Evolutionary conservation across 2,797 vertebrate genomes (phyloP).

Genomic region (Phataginus tetradactyla): DNA sequence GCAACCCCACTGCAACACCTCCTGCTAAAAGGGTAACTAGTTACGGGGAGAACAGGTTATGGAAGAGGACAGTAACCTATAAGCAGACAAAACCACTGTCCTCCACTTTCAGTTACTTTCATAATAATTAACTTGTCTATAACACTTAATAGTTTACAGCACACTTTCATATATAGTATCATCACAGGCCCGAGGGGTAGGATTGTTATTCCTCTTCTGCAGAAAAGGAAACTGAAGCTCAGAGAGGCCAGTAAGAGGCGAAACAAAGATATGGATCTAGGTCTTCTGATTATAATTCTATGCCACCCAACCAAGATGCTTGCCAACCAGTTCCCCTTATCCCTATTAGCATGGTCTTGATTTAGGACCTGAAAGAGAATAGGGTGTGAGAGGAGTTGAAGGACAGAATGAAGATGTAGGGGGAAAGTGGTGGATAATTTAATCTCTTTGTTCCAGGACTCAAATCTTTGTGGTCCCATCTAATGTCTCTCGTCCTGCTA

Average conservation of each 20-base stretch:
- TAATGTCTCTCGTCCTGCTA: background rate
- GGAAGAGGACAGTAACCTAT: slow-evolving; percentile 13
- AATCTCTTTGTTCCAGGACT: slow-evolving; percentile 31
- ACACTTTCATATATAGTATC: background rate
- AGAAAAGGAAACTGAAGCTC: slow-evolving; percentile 31
- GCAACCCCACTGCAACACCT: background rate
- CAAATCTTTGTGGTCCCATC: background rate
- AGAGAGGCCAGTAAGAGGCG: slow-evolving; percentile 27
- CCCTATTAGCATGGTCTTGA: background rate
- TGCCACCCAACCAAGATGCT: background rate
- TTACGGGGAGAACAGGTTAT: background rate
- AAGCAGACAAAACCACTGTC: background rate
- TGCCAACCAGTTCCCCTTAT: background rate
- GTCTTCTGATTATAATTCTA: slow-evolving; percentile 28
- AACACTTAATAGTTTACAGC: slow-evolving; percentile 40
- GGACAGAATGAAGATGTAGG: background rate
- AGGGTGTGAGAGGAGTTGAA: background rate
- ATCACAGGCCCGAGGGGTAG: slow-evolving; percentile 8
- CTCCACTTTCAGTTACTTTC: background rate
- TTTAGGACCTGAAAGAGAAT: slow-evolving; percentile 10
- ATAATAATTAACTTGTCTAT: slow-evolving; percentile 33
- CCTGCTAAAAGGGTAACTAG: slow-evolving; percentile 20
- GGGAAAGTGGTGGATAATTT: background rate
- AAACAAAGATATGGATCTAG: background rate
- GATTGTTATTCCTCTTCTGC: background rate